Conservation (phyloP, 2,888 invertebrate genomes). For the Phaedon cochleariae region DNA sequence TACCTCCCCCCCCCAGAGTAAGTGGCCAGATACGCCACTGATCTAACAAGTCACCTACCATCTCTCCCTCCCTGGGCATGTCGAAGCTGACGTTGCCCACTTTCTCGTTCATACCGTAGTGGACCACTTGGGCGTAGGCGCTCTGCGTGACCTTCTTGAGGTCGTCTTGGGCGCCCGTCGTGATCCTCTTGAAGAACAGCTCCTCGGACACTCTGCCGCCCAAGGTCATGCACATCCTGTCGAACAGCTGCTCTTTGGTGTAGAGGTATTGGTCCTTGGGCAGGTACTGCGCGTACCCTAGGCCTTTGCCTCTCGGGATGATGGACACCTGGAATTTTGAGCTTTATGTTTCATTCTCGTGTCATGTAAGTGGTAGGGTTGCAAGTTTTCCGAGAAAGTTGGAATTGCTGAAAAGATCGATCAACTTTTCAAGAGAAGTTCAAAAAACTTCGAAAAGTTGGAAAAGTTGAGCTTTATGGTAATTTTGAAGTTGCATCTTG, state of each 20-base stretch:
- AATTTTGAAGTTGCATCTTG: no score
- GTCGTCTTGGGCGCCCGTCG: slow-evolving; percentile 99
- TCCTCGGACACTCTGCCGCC: slow-evolving; percentile 98
- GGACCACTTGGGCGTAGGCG: slow-evolving; percentile 97
- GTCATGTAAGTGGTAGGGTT: no score
- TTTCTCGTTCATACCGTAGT: slow-evolving; percentile 97
- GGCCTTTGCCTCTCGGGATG: slow-evolving; percentile 96
- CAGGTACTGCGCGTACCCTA: slow-evolving; percentile 98
- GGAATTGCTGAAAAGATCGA: no score
- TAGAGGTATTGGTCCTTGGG: slow-evolving; percentile 98
- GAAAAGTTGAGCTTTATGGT: no score
- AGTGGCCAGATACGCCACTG: no score
- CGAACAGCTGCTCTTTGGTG: slow-evolving; percentile 95
- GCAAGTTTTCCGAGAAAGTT: no score
- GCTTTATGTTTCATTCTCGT: no score
- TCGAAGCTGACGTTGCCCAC: slow-evolving; percentile 98
- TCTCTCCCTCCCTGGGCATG: slow-evolving; percentile 91
- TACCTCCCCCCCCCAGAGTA: no score
- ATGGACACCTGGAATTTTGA: slow-evolving; percentile 87
- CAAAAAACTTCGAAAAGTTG: no score
- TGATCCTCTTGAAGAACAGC: slow-evolving; percentile 94
- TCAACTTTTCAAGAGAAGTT: no score
- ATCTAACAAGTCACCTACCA: no score
- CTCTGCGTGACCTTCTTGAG: slow-evolving; percentile 97
- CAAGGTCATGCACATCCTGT: slow-evolving; percentile 98